Percentiles rank a stretch among this genome's conserved stretches.
These are phyloP conservation scores for Epinephelus fuscoguttatus DNA, from an alignment of 2,113 vertebrate species.

Conservation along the genomic window DNA sequence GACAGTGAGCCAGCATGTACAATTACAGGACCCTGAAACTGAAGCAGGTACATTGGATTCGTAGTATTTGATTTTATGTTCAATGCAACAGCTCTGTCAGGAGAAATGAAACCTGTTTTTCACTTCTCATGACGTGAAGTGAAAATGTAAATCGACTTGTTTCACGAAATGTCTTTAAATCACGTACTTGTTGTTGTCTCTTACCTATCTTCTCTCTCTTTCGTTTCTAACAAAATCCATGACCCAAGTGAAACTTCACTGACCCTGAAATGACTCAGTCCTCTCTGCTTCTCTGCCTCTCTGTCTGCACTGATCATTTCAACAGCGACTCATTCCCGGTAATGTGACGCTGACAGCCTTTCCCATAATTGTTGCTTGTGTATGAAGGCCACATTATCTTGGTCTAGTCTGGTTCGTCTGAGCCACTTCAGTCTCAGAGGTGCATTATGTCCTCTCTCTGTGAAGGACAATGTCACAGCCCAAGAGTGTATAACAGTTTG, in stretches of 20 bases:
- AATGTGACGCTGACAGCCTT: not conserved
- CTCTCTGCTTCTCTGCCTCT: not conserved
- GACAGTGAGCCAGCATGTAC: not conserved
- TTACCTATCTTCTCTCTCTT: not conserved
- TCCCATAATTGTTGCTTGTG: slow-evolving; percentile 32
- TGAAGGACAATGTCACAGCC: slow-evolving; percentile 36
- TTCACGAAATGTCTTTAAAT: not conserved
- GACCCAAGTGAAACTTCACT: not conserved
- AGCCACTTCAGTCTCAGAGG: slow-evolving; percentile 4
- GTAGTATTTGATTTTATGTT: too few relatives aligned
- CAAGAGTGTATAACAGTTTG: not conserved
- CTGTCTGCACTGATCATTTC: not conserved
- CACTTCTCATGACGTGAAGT: too few relatives aligned
- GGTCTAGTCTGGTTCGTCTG: not conserved
- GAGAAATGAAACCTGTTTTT: too few relatives aligned
- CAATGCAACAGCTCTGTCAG: too few relatives aligned
- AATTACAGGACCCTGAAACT: not conserved
- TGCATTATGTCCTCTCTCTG: not conserved
- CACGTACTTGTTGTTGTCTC: too few relatives aligned
- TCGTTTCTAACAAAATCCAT: too few relatives aligned
- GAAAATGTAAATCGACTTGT: not conserved
- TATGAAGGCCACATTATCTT: slow-evolving; percentile 39
- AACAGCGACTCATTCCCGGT: slow-evolving; percentile 4
- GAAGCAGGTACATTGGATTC: not conserved
- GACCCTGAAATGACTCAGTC: not conserved